Evolutionary conservation across 2,888 invertebrate genomes (phyloP), one percentile per base, ranked within the genome.

Genomic region (Nyleta sp.): DNA sequence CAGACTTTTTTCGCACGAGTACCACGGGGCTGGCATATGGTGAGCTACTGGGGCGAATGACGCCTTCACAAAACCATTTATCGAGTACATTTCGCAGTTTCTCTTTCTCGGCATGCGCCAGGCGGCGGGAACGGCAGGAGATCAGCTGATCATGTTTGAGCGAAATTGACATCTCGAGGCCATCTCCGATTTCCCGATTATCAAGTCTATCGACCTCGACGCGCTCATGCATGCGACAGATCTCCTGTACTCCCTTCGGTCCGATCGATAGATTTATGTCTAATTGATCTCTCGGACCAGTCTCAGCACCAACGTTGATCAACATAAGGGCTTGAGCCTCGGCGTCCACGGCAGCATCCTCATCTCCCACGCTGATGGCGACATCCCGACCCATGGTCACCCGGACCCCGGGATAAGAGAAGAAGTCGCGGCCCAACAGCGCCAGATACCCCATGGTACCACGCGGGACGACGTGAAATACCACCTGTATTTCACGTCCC

Each of bases 111-210:
- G 33, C 24, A 33, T 52, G 33, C 1, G 31, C 11, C 10, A 52
- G 18, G 31, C 52, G 17, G 5, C 52, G 33, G 6, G 52, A n/a
- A 17, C 28, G 8, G 5, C 17, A 28, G 7, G 33, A 52, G 17
- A 52, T 52, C 18, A 33, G 52, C 33, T 52, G 50, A 8, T 50
- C 20, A 15, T 50, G 50, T 28, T 24, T 50, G 2, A 50, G 15
- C 10, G 17, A 5, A 2, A 24, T 28, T 8, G 7, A 13, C 50
- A 50, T 50, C 13, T 50, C 50, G 7, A 28, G 13, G 1, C 50
- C 28, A 28, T 50, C 28, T 6, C 50, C 50, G 13, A 50, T 2
- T 15, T 50, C 15, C 13, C n/a, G 35, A 8, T 35, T 35, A 35
- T 10, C 35, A 35, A 24, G 3, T 24, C n/a, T 11, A n/a, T 35